These are phyloP conservation scores for human (Homo sapiens) DNA, from an alignment of 2,113 vertebrate species.

Conservation along the genomic window GRCh38 chr18:59665001-59665500, in stretches of 20 bases:
- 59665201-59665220: not conserved
- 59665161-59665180: fast-evolving
- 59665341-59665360: not conserved
- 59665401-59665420: not conserved
- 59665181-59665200: not conserved
- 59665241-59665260: not conserved
- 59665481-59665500: not conserved
- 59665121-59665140: fast-evolving
- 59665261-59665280: not conserved
- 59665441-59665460: not conserved
- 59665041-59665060: not conserved
- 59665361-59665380: not conserved
- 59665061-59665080: not conserved
- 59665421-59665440: not conserved
- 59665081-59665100: not conserved
- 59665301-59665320: not conserved
- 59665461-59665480: not conserved
- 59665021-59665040: not conserved
- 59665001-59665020: not conserved
- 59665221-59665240: not conserved
- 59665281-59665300: not conserved
- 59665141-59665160: not conserved
- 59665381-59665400: not conserved
- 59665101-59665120: fast-evolving
- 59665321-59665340: not conserved